Evolutionary conservation across 2,113 vertebrate species (phyloP), one percentile per base, ranked within the genome.

Genomic region (Syngnathus typhle): DNA sequence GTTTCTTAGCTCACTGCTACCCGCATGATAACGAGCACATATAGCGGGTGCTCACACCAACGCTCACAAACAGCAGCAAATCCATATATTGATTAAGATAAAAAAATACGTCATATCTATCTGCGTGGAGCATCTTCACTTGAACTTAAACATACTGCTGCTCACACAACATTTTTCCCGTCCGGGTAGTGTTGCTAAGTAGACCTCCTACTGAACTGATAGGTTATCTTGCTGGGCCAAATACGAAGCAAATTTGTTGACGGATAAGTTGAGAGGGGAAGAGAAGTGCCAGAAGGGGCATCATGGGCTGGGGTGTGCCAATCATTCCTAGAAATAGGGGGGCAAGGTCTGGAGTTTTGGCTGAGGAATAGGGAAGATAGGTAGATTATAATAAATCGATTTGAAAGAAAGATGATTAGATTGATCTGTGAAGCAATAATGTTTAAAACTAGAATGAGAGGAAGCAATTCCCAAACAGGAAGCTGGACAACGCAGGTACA

Each of bases 171-270:
- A 66, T 44, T 27, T 55, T 44, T n/a, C 49, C 16, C 4, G 12
- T 59, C 67, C 60, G 47, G 23, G 59, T 49, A 63, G 56, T 70
- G 71, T 63, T 72, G 69, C 68, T 32, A 59, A 52, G 46, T 55
- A 71, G 65, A 66, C 64, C 61, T 71, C 12, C 8, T 41, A 73
- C 63, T 65, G 51, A 80, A 77, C 62, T 47, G 75, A 76, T 73
- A 71, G 54, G 72, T 75, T 75, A 83, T 83, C 78, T 69, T 67
- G 44, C 39, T 15, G n/a, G 58, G 39, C 70, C 70, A 69, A 80
- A 83, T 75, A 74, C 63, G 47, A 69, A 71, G 58, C 39, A 74
- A 64, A 72, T 77, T 68, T 76, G 39, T 55, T 21, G 46, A 73
- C 60, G 64, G 71, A 81, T 64, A 69, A 70, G 39, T 62, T 63